These are phyloP conservation scores for Chrysemys picta DNA, from an alignment of 2,113 vertebrate species.

Conservation along the genomic window DNA sequence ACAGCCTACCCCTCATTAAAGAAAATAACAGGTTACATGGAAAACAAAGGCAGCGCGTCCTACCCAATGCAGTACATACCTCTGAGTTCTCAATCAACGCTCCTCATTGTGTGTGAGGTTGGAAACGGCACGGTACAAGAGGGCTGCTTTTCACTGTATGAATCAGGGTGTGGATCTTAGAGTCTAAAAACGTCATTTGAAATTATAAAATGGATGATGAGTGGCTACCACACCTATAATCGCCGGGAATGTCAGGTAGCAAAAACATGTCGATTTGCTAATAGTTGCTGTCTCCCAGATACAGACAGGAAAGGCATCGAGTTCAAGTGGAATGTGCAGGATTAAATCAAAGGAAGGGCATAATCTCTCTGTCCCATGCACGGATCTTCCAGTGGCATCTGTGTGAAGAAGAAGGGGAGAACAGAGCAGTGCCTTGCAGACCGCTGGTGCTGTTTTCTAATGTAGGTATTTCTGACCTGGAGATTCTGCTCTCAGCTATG, in stretches of 20 bases:
- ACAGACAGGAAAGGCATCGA: neutral
- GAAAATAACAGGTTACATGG: neutral
- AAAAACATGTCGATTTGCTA: neutral
- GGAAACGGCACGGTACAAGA: fast-evolving
- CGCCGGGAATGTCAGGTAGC: neutral
- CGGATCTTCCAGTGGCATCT: neutral
- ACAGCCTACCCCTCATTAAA: neutral
- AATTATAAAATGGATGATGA: neutral
- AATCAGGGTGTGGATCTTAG: conserved; percentile 18
- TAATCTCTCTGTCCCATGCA: neutral
- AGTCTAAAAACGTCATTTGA: neutral
- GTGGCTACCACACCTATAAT: neutral
- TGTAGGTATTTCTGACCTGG: fast-evolving
- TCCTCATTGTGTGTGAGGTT: neutral
- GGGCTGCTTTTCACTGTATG: conserved; percentile 47
- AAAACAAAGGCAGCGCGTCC: neutral
- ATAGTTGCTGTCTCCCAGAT: neutral
- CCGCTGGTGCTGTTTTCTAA: neutral
- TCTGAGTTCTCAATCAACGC: fast-evolving
- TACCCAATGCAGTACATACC: neutral
- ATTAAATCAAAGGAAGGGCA: fast-evolving
- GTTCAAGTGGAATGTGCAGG: fast-evolving
- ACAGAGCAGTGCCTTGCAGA: fast-evolving
- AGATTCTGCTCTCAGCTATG: neutral
- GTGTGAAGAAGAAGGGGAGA: neutral